phyloP scores from a whole-genome alignment of 2,113 vertebrate species.

The Callopanchax toddi region DNA sequence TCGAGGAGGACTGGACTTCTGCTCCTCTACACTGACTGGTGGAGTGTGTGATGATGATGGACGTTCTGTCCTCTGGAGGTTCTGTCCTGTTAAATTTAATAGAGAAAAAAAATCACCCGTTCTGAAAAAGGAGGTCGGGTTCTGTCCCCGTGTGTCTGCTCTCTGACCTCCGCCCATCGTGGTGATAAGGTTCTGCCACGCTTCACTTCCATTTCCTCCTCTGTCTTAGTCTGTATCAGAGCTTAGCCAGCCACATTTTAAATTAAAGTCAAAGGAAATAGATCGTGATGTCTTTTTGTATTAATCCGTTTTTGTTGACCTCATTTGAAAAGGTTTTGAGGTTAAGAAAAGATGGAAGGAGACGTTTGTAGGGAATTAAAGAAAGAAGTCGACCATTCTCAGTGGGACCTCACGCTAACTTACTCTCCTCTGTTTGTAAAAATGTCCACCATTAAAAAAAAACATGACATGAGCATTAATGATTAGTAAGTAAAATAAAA shows the following conservation, averaged over 20 bases:
- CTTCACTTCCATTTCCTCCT: not conserved
- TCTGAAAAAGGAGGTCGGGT: not conserved
- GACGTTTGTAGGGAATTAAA: not conserved
- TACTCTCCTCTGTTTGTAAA: too few relatives aligned
- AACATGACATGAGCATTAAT: too few relatives aligned
- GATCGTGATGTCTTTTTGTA: not conserved
- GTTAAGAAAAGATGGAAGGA: not conserved
- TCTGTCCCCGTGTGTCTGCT: not conserved
- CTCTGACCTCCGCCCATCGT: not conserved
- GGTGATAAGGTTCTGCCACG: not conserved
- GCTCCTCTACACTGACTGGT: not conserved
- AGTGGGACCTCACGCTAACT: not conserved
- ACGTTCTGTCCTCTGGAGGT: not conserved
- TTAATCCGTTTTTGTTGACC: not conserved
- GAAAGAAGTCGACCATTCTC: not conserved
- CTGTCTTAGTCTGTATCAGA: not conserved
- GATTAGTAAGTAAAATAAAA: too few relatives aligned
- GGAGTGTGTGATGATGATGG: constrained; percentile 4
- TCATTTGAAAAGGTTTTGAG: not conserved
- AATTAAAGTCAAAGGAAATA: not conserved
- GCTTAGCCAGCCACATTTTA: not conserved
- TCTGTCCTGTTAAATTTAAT: not conserved
- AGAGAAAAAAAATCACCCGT: not conserved
- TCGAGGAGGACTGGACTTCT: not conserved
- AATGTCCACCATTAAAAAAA: too few relatives aligned